phyloP scores from a whole-genome alignment of 2,113 vertebrate species.

The Bos taurus region DNA sequence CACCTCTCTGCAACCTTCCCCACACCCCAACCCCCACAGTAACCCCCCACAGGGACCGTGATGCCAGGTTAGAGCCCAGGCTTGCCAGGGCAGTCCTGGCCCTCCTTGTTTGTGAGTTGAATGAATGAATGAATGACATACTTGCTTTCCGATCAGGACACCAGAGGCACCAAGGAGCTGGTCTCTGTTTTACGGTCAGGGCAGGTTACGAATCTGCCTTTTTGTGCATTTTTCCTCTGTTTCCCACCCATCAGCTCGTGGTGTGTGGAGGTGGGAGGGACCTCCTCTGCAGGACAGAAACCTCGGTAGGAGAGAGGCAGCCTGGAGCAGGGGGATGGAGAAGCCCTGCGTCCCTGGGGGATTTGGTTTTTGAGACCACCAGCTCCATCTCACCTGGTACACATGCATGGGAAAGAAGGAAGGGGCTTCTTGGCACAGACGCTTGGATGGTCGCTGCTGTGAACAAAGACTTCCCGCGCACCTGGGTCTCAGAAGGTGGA shows the following conservation, averaged over 20 bases:
- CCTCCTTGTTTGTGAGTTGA: neutral
- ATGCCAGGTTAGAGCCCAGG: neutral
- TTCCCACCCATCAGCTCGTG: neutral
- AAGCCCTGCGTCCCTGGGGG: neutral
- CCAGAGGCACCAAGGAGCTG: too few relatives aligned
- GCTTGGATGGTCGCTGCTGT: fast-evolving
- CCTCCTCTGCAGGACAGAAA: neutral
- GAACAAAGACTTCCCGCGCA: fast-evolving
- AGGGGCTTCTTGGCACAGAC: fast-evolving
- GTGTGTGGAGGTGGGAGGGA: neutral
- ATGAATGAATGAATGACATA: neutral
- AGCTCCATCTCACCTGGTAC: neutral
- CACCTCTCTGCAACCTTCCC: neutral
- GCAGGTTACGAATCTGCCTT: neutral
- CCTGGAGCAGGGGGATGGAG: neutral
- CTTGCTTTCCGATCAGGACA: neutral
- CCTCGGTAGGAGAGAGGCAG: neutral
- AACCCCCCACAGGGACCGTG: fast-evolving
- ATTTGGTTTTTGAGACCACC: neutral
- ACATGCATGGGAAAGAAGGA: neutral
- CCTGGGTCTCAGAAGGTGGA: neutral
- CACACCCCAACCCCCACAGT: neutral
- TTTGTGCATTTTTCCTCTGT: neutral
- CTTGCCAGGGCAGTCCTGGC: too few relatives aligned
- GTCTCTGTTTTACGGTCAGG: neutral